Base-by-base conservation (phyloP, 1,140 invertebrate genomes). In the Lasioglossum baleicum region DNA sequence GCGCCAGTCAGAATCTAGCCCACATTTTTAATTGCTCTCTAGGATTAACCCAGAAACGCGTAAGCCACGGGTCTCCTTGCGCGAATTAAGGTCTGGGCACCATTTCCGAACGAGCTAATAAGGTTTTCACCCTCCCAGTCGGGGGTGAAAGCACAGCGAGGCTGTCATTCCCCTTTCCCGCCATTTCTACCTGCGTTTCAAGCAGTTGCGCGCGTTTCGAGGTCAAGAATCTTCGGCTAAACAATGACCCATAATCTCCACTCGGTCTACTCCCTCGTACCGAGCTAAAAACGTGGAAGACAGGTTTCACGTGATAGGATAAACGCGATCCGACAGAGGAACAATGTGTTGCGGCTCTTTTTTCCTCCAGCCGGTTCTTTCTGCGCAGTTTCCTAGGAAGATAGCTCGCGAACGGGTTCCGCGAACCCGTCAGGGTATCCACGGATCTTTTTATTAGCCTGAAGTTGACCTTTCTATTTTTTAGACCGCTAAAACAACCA, bases 351-450 rank as follows among this genome's bases (percentile, higher is more conserved):
- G 58, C 51, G 66, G 75, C 76, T 74, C 35, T 76, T 58, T 58
- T 58, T 58, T 8, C 6, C 53, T 20, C n/a, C 63, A 40, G 42
- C 22, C 17, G 13, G 51, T 68, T 75, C 81, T 48, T 42, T 51
- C 71, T 17, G 44, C 66, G n/a, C 10, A 7, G 58, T 51, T 84
- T 84, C 60, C n/a, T 67, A 64, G 82, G 56, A 84, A 84, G 78
- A 84, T 71, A 73, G 67, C 68, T 75, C 40, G 11, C 13, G 61
- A n/a, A 7, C 44, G 63, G 40, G 35, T 80, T 73, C 65, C n/a
- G 7, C 35, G 78, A 85, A 81, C 20, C 65, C 42, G 17, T 13
- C 6, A 35, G 22, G 26, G 64, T 67, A 81, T 73, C 67, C 56
- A 35, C 31, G 26, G 56, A 60, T 64, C 58, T 84, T 80, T 53